Percentiles rank a stretch among this genome's conserved stretches.
Conservation (phyloP, 92 coral and sea anemone genomes). For the Zoanthus sociatus region DNA sequence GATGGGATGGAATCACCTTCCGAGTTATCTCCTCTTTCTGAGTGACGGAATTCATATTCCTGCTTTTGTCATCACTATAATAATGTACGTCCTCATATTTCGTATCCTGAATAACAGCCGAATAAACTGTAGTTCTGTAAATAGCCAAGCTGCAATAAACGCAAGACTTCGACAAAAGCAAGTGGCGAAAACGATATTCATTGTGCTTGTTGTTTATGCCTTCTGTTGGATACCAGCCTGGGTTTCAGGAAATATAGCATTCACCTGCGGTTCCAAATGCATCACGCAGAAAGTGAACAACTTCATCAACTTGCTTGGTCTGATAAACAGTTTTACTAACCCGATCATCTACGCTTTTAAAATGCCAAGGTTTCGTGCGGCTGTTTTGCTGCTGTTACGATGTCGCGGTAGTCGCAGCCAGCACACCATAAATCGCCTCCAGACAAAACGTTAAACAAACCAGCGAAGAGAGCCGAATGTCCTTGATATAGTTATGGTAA, state of each 20-base stretch:
- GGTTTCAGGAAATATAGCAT: conserved; percentile 34
- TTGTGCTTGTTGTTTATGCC: conserved; percentile 24
- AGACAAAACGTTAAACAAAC: conserved; percentile 39
- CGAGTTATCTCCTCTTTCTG: neutral
- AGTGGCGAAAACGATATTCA: conserved; percentile 27
- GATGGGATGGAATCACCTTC: conserved; percentile 30
- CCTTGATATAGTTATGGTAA: too few relatives aligned
- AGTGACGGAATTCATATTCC: conserved; percentile 6
- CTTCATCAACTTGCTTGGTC: conserved; percentile 17
- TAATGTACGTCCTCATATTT: conserved; percentile 38
- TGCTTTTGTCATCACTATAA: neutral
- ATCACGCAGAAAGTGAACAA: conserved; percentile 34
- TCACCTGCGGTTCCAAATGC: conserved; percentile 33
- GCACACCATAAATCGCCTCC: neutral
- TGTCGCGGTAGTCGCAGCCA: conserved; percentile 13
- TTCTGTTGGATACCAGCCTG: conserved; percentile 39
- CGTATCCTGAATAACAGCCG: conserved; percentile 20
- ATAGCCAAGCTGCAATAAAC: conserved; percentile 9
- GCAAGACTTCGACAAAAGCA: conserved; percentile 27
- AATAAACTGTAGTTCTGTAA: neutral
- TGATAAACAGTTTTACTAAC: conserved; percentile 33
- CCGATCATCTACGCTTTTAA: conserved; percentile 46
- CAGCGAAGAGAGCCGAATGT: neutral
- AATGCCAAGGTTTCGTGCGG: conserved; percentile 46
- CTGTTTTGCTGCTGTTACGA: conserved; percentile 1